These are phyloP conservation scores for Acanthiza pusilla DNA, from an alignment of 2,797 vertebrate species.

Conservation along the genomic window DNA sequence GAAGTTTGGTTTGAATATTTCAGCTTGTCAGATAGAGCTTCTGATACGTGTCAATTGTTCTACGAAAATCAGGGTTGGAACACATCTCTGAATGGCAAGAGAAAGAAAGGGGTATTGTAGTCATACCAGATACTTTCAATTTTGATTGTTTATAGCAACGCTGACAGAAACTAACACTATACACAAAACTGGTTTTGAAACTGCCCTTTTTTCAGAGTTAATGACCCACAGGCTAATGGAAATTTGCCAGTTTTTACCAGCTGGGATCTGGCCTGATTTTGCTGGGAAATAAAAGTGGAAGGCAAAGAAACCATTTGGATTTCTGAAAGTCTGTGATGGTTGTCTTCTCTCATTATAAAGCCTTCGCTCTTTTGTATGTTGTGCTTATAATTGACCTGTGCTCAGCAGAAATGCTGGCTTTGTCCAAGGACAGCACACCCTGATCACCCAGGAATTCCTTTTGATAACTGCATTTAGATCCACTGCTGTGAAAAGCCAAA, in stretches of 20 bases:
- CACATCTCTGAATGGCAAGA: slow-evolving; percentile 3
- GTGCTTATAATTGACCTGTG: neutral
- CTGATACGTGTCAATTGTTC: neutral
- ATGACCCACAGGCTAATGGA: slow-evolving; percentile 58
- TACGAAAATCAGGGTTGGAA: neutral
- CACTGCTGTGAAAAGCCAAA: neutral
- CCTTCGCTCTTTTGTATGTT: neutral
- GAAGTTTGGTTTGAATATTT: neutral
- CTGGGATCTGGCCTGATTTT: slow-evolving; percentile 60
- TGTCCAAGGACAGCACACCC: neutral
- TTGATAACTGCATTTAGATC: neutral
- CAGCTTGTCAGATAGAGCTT: neutral
- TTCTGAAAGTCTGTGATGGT: slow-evolving; percentile 4
- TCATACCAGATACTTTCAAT: slow-evolving; percentile 57
- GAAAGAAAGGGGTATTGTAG: slow-evolving; percentile 33
- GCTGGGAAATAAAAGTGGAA: slow-evolving; percentile 42
- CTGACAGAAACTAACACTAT: slow-evolving; percentile 41
- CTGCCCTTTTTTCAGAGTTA: slow-evolving; percentile 59
- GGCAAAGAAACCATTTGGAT: slow-evolving; percentile 26
- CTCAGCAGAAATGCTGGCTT: neutral
- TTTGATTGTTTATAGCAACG: slow-evolving; percentile 62
- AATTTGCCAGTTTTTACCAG: slow-evolving; percentile 59
- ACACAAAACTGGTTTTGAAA: slow-evolving; percentile 61
- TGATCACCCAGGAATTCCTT: neutral
- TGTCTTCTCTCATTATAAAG: slow-evolving; percentile 3